Conservation (phyloP, 2,797 vertebrate species). For the Anabacerthia variegaticeps region DNA sequence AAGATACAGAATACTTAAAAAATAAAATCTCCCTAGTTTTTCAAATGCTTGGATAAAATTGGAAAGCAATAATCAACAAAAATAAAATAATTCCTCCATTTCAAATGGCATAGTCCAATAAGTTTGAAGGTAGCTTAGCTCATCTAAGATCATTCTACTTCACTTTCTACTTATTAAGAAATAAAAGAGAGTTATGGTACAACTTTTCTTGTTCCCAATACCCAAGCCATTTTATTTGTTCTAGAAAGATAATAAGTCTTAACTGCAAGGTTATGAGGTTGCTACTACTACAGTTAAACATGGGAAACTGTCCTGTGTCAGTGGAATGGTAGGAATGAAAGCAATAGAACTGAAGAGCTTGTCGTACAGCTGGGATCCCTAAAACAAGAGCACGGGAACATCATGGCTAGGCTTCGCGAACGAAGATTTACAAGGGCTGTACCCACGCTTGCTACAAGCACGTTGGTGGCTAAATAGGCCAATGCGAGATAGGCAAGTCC, state of each 20-base stretch:
- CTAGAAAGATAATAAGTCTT: neutral
- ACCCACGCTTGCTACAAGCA: too few species aligned
- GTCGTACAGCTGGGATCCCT: neutral
- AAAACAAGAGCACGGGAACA: neutral
- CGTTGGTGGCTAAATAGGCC: too few species aligned
- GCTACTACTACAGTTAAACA: neutral
- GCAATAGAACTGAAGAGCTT: neutral
- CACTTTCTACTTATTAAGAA: neutral
- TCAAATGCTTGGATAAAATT: neutral
- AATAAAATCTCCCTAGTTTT: neutral
- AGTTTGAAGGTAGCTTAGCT: neutral
- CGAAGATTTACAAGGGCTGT: too few species aligned
- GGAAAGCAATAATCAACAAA: neutral
- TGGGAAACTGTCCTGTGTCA: neutral
- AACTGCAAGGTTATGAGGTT: neutral
- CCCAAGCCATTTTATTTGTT: neutral
- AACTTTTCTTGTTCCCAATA: neutral
- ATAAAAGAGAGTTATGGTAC: neutral
- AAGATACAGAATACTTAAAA: neutral
- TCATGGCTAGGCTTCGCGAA: too few species aligned
- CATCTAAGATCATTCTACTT: neutral
- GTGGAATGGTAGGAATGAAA: neutral
- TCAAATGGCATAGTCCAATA: neutral
- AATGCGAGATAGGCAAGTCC: too few species aligned
- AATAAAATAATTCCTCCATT: neutral